These are phyloP conservation scores for Syrmaticus mikado DNA, from an alignment of 2,113 vertebrate species.

Conservation along the genomic window DNA sequence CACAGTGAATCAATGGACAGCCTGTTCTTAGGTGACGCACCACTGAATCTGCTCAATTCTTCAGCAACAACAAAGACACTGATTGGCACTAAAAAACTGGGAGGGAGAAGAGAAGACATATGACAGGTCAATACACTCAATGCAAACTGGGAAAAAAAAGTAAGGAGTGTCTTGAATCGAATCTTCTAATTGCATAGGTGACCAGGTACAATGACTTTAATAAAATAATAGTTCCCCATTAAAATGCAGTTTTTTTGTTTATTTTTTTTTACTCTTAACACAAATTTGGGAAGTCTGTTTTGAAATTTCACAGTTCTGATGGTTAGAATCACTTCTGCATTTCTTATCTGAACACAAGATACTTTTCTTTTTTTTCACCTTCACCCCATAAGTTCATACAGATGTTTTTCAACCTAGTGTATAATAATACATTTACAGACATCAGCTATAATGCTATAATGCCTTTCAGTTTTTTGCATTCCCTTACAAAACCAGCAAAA, in stretches of 20 bases:
- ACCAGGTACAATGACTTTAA: not conserved
- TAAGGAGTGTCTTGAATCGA: not conserved
- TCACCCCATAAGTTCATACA: not conserved
- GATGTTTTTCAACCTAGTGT: not conserved
- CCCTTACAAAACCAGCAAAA: not conserved
- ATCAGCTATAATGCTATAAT: not conserved
- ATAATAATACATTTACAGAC: constrained; percentile 19
- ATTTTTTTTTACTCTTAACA: not conserved
- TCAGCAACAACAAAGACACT: constrained; percentile 29
- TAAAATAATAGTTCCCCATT: not conserved
- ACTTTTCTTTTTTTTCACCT: constrained; percentile 17
- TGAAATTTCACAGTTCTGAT: not conserved
- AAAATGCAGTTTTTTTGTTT: not conserved
- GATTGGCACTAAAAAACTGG: constrained; percentile 37
- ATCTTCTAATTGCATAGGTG: constrained; percentile 5
- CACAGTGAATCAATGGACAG: not conserved
- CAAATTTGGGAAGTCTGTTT: not conserved
- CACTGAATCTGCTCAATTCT: constrained; percentile 1
- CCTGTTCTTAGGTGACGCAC: constrained; percentile 6
- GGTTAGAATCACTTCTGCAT: not conserved
- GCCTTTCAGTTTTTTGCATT: constrained; percentile 3
- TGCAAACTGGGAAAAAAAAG: constrained; percentile 18
- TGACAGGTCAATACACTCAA: constrained; percentile 22
- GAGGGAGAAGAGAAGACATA: constrained; percentile 36
- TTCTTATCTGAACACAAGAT: constrained; percentile 23